Base-by-base conservation (phyloP, 2,888 invertebrate genomes). In the Odontomyia ornata region DNA sequence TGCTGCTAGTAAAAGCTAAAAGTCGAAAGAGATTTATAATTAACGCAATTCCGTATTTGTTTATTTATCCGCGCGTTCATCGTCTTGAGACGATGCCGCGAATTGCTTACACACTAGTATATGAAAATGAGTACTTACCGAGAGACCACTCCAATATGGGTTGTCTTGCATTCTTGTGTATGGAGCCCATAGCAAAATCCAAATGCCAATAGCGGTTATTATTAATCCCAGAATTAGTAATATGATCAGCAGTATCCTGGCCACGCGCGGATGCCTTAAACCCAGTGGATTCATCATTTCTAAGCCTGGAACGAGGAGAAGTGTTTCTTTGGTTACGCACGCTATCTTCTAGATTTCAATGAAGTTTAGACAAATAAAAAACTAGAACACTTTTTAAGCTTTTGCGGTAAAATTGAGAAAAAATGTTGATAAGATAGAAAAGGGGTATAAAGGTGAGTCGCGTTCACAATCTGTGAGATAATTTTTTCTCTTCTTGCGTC, bases 101-200 rank as follows among this genome's bases (percentile, higher is more conserved):
- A 77, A 18, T 36, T 36, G 18, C 52, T 4, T 9, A 52, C 7
- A 52, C 52, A 52, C 52, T 52, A 52, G 5, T 18, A 43, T 13
- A 43, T 9, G 43, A 43, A 27, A 67, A 52, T 65, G 76, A 43
- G 30, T 57, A 81, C 87, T 88, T 85, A 92, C 91, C 80, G 90
- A 89, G 81, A 90, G 85, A 52, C 90, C 91, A 82, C 91, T 91
- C 89, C 91, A 91, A 81, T 90, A 91, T 0, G 91, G 91, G 85
- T 91, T 91, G 81, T 91, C 90, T 79, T 88, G 85, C 76, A 88
- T 84, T 75, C 88, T 87, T 23, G 91, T 87, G 83, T 89, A 89
- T 5, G 91, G 91, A 18, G 91, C 88, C 88, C 90, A 89, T 27
- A 90, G 81, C 21, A 90, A 84, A 78, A 91, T 86, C 89, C 90